Conservation (phyloP, 2,113 vertebrate genomes). For the Centropus unirufus region DNA sequence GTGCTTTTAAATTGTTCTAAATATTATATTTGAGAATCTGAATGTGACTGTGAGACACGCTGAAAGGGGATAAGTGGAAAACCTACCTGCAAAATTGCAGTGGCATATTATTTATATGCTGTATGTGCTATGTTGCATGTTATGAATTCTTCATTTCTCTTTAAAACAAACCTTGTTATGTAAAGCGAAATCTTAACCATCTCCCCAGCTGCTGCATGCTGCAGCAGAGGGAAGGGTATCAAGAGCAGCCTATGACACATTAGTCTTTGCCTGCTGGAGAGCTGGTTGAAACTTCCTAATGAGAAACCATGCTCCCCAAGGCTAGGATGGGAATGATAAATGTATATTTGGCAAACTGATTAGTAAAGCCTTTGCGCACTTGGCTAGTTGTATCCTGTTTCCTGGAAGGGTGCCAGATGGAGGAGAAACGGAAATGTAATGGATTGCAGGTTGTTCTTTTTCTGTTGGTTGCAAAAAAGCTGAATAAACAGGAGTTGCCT, state of each 20-base stretch:
- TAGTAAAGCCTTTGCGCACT: slow-evolving; percentile 61
- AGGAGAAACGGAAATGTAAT: slow-evolving; percentile 54
- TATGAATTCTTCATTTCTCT: neutral
- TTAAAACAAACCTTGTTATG: neutral
- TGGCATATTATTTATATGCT: neutral
- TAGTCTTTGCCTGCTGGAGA: neutral
- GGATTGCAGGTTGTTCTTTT: slow-evolving; percentile 1
- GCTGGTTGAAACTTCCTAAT: neutral
- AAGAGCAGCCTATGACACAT: neutral
- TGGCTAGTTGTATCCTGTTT: slow-evolving; percentile 66
- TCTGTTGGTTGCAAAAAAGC: slow-evolving; percentile 38
- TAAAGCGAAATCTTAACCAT: neutral
- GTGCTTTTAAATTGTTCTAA: neutral
- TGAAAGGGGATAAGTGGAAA: neutral
- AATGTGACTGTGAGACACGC: neutral
- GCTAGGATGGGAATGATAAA: slow-evolving; percentile 60
- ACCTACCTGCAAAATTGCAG: neutral
- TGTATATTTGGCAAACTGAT: slow-evolving; percentile 59
- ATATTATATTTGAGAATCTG: neutral
- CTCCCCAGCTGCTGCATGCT: neutral
- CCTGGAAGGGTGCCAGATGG: slow-evolving; percentile 61
- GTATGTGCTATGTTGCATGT: accelerated
- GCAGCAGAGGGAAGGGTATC: neutral
- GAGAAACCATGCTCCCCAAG: neutral
- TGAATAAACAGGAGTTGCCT: slow-evolving; percentile 73